phyloP scores from a whole-genome alignment of 2,888 invertebrate species.

The Margaritifera margaritifera region DNA sequence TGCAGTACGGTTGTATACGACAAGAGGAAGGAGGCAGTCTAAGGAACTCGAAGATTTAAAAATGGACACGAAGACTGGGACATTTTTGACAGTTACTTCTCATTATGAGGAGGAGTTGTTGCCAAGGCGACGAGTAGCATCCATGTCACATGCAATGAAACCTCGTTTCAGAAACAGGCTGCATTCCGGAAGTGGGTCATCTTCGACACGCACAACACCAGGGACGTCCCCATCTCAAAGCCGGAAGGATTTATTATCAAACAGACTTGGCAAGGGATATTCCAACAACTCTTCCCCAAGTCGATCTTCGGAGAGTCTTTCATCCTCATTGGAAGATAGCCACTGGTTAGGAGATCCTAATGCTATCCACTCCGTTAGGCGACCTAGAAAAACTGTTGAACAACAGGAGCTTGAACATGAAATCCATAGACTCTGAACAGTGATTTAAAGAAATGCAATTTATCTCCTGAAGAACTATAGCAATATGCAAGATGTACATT shows the following conservation, averaged over 20 bases:
- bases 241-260: conserved; percentile 9
- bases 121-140: conserved; percentile 23
- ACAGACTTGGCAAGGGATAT: conserved; percentile 12
- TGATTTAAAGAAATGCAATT: no score
- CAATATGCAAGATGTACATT: no score
- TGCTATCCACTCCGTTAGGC: conserved; percentile 57
- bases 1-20: conserved; percentile 34
- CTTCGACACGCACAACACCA: conserved; percentile 13
- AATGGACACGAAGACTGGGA: conserved; percentile 41
- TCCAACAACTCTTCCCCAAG: conserved; percentile 17
- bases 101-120: conserved; percentile 2
- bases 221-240: conserved; percentile 22
- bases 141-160: conserved; percentile 30
- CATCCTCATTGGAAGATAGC: conserved; percentile 41
- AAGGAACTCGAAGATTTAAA: conserved; percentile 49
- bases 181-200: not conserved
- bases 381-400: conserved; percentile 52
- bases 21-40: conserved; percentile 38
- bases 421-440: conserved; percentile 26
- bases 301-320: conserved; percentile 22
- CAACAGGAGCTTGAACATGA: conserved; percentile 52
- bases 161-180: conserved; percentile 4
- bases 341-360: conserved; percentile 58
- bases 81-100: conserved; percentile 14
- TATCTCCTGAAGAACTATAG: not conserved